Evolutionary conservation across 2,888 invertebrate genomes (phyloP).

Genomic region (Aphidius colemani): DNA sequence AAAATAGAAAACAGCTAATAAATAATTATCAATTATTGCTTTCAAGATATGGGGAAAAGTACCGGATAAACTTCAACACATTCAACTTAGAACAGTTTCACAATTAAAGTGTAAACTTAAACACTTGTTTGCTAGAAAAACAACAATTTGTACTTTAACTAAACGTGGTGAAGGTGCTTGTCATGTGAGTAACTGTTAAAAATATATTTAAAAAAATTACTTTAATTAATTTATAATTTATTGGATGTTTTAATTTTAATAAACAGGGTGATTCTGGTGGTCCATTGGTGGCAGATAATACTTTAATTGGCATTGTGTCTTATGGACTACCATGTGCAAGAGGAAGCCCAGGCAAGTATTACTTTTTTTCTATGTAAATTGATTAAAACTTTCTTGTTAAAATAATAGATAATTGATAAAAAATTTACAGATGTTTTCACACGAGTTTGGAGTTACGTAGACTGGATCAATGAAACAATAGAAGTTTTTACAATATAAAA

Average conservation of each 20-base stretch:
- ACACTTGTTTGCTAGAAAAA: constrained; percentile 28
- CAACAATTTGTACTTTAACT: constrained; percentile 49
- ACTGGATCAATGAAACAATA: constrained; percentile 5
- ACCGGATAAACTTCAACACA: constrained; percentile 42
- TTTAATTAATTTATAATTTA: not conserved
- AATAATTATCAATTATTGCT: not conserved
- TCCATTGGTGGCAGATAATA: constrained; percentile 38
- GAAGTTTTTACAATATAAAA: not conserved
- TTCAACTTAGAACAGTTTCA: constrained; percentile 32
- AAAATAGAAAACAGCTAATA: not conserved
- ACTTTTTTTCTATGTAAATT: too few relatives aligned
- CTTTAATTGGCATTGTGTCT: constrained; percentile 46
- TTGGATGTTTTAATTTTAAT: not conserved
- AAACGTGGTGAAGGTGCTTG: constrained; percentile 50
- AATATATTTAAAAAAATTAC: not conserved
- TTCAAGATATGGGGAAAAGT: constrained; percentile 29
- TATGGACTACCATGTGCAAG: constrained; percentile 41
- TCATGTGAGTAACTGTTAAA: constrained; percentile 42
- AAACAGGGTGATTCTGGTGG: constrained; percentile 43
- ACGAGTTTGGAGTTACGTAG: not conserved
- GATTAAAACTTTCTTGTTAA: too few relatives aligned
- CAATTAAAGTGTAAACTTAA: constrained; percentile 31
- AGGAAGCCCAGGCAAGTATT: not conserved
- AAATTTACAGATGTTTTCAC: constrained; percentile 4
- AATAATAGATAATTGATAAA: too few relatives aligned